A percentile compares a stretch with the other conserved stretches of the same genome.
These are phyloP conservation scores for Glareola pratincola DNA, from an alignment of 2,113 vertebrate species.

Conservation along the genomic window DNA sequence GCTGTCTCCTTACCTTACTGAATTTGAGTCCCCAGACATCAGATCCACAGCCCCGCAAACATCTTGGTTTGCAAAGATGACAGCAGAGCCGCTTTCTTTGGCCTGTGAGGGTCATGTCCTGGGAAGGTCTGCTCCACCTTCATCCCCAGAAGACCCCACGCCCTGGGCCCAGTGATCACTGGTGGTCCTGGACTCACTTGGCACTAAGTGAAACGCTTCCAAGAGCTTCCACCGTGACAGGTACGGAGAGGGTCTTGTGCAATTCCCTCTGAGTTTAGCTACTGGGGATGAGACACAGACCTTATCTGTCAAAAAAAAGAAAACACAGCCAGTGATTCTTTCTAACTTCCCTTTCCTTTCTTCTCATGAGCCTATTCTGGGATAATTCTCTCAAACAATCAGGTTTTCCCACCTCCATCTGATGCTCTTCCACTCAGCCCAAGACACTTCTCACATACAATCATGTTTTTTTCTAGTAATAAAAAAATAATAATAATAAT, in stretches of 20 bases:
- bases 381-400: neutral
- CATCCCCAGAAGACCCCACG: neutral
- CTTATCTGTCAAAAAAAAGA: neutral
- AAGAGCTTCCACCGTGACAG: neutral
- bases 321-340: neutral
- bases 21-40: neutral
- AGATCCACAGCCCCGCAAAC: neutral
- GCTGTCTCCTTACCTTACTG: neutral
- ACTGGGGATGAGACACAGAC: neutral
- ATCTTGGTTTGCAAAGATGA: neutral
- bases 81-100: neutral
- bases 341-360: neutral
- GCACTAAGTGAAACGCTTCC: neutral
- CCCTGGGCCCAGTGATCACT: neutral
- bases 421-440: neutral
- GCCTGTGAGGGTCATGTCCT: accelerated
- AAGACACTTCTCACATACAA: neutral
- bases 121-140: neutral
- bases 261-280: neutral
- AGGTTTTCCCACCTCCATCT: neutral
- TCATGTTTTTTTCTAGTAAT: neutral
- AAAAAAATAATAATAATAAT: neutral
- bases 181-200: neutral
- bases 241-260: neutral
- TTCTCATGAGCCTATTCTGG: neutral